Evolutionary conservation across 1,140 invertebrate species (phyloP).

Genomic region (Halictus rubicundus): DNA sequence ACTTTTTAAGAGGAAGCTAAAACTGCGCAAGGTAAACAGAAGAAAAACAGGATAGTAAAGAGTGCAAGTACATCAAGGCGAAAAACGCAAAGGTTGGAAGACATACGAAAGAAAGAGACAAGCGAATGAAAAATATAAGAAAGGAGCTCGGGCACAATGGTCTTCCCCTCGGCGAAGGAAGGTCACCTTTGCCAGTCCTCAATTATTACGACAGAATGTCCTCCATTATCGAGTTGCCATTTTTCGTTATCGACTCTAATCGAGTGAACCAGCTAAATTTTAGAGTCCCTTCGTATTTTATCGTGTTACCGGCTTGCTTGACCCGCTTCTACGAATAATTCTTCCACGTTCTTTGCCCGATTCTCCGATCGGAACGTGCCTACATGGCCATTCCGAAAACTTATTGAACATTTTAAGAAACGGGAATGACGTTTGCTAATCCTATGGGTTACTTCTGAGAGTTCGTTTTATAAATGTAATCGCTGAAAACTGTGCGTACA

Average conservation of each 20-base stretch:
- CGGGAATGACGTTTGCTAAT: neutral
- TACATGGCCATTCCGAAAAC: neutral
- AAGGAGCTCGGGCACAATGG: neutral
- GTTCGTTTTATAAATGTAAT: neutral
- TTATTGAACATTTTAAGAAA: neutral
- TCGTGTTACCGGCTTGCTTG: neutral
- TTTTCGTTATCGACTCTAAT: constrained; percentile 17
- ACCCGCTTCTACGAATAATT: neutral
- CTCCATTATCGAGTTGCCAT: neutral
- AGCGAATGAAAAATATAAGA: neutral
- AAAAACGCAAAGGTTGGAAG: neutral
- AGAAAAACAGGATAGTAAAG: too few relatives aligned
- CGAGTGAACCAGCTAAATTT: neutral
- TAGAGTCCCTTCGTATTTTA: neutral
- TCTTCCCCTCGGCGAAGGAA: neutral
- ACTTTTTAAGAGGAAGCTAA: too few relatives aligned
- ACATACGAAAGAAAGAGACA: neutral
- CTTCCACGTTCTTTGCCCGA: neutral
- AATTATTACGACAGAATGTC: neutral
- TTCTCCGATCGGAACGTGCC: neutral
- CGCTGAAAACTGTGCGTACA: neutral
- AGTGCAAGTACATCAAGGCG: neutral
- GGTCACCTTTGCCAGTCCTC: neutral
- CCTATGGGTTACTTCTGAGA: neutral
- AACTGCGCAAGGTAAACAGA: too few relatives aligned